A percentile compares a stretch with the other conserved stretches of the same genome.
Conservation (phyloP, 2,888 invertebrate species). For the Nomada ferruginata region DNA sequence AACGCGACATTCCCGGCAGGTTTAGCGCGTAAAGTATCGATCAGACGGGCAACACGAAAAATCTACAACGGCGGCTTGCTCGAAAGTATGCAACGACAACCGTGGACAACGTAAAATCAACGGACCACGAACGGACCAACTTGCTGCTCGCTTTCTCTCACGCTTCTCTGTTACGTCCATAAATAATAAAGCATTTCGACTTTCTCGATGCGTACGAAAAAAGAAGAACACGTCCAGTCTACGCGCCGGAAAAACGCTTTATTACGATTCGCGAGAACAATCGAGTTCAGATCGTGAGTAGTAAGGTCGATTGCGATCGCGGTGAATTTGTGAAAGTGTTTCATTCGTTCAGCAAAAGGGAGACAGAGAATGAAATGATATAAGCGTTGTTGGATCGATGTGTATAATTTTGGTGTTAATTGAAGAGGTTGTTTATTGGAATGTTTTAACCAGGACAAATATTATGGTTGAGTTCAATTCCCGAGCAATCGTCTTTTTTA, state of each 20-base stretch:
- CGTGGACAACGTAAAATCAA: conserved; percentile 56
- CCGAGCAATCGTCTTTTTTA: too few species aligned
- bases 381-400: too few species aligned
- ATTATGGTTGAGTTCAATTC: too few species aligned
- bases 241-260: not conserved
- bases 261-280: not conserved
- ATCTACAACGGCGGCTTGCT: conserved; percentile 20
- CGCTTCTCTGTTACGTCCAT: conserved; percentile 49
- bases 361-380: not conserved
- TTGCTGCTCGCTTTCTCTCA: conserved; percentile 61
- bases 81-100: conserved; percentile 43
- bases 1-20: conserved; percentile 30
- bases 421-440: too few species aligned
- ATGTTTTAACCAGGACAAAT: too few species aligned
- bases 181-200: conserved; percentile 64
- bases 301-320: not conserved
- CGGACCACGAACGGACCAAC: conserved; percentile 56
- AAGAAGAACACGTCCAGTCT: not conserved
- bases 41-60: conserved; percentile 43
- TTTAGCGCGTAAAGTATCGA: conserved; percentile 47
- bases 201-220: conserved; percentile 52
- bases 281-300: not conserved
- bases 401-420: too few species aligned
- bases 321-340: not conserved
- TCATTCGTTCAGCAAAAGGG: not conserved